Evolutionary conservation across 2,797 vertebrate species (phyloP).

Genomic region (Molossus molossus): DNA sequence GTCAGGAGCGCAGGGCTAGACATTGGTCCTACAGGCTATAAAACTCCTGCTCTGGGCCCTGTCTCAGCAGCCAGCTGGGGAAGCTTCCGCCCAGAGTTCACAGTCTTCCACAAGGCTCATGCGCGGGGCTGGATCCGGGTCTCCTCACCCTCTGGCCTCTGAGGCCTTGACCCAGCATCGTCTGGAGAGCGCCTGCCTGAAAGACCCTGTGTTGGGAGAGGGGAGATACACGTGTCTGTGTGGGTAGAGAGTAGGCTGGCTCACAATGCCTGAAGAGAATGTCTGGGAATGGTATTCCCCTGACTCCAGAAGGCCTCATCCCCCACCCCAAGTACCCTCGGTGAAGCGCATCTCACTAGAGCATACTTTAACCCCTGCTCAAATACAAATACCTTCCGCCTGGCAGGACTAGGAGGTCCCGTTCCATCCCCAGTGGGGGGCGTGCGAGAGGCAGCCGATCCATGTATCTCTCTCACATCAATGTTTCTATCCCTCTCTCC

Average conservation of each 20-base stretch:
- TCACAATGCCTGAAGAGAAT: background rate
- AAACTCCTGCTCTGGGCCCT: background rate
- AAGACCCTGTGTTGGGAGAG: background rate
- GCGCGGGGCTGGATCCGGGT: background rate
- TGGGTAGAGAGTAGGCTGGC: background rate
- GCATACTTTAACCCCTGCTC: background rate
- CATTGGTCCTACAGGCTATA: background rate
- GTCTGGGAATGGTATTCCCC: background rate
- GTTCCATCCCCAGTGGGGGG: too few relatives aligned
- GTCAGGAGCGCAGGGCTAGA: background rate
- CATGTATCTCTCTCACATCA: too few relatives aligned
- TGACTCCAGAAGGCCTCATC: background rate
- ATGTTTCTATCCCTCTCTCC: too few relatives aligned
- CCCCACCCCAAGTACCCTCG: background rate
- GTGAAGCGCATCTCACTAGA: background rate
- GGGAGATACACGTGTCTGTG: background rate
- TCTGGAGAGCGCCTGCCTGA: background rate
- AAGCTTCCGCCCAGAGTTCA: background rate
- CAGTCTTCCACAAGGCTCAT: background rate
- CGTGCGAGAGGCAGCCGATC: too few relatives aligned
- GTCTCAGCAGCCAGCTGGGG: background rate
- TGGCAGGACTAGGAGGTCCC: too few relatives aligned
- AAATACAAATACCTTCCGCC: background rate
- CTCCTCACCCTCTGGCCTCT: conserved; percentile 2
- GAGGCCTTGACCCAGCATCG: background rate